phyloP scores from a whole-genome alignment of 2,113 vertebrate species.

The Melanerpes aurifrons region DNA sequence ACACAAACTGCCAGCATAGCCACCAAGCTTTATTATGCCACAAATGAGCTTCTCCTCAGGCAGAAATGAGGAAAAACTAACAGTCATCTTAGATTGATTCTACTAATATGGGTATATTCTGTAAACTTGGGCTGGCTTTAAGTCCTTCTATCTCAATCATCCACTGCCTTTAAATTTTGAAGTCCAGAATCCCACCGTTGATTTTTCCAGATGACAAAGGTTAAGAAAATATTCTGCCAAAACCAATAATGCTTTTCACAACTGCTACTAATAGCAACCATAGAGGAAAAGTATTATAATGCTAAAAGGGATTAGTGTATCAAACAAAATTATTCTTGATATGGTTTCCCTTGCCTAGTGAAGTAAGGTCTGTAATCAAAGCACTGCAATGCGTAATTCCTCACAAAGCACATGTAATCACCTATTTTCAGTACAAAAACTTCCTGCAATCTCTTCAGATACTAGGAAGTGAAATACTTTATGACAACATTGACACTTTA shows the following conservation, averaged over 20 bases:
- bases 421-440: background rate
- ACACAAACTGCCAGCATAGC: background rate
- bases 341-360: background rate
- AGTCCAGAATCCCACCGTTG: background rate
- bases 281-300: background rate
- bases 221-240: background rate
- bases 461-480: background rate
- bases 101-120: background rate
- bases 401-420: background rate
- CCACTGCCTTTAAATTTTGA: background rate
- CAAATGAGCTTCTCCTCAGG: background rate
- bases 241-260: background rate
- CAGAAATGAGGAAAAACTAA: background rate
- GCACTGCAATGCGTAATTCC: background rate
- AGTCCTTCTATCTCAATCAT: background rate
- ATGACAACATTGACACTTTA: fast-evolving
- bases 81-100: background rate
- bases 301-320: background rate
- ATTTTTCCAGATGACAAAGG: background rate
- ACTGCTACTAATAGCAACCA: background rate
- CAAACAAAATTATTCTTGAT: background rate
- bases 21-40: background rate
- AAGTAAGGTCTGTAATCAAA: background rate
- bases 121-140: background rate
- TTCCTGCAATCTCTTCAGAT: background rate